Conservation (phyloP, 2,888 invertebrate species). For the Gisinianus flammeolus region DNA sequence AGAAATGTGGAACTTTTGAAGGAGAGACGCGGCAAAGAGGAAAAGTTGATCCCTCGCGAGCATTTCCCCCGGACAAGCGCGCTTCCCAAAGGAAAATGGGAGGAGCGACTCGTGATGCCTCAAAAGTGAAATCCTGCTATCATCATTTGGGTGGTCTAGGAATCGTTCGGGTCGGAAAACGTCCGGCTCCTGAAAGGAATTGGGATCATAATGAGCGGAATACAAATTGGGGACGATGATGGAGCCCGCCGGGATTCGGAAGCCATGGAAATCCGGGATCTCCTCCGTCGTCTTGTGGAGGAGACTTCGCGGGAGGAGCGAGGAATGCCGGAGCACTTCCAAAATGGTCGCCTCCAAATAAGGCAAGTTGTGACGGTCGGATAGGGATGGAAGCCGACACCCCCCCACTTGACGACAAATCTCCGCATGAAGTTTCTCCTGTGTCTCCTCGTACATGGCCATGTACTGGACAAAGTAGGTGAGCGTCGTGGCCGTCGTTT, state of each 20-base stretch:
- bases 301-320: constrained; percentile 45
- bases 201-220: constrained; percentile 42
- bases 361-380: constrained; percentile 40
- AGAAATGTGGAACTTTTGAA: constrained; percentile 42
- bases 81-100: constrained; percentile 45
- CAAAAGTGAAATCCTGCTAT: constrained; percentile 18
- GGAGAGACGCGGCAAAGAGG: constrained; percentile 33
- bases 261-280: constrained; percentile 42
- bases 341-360: constrained; percentile 48
- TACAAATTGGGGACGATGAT: constrained; percentile 47
- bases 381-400: constrained; percentile 38
- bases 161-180: constrained; percentile 51
- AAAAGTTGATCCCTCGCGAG: constrained; percentile 43
- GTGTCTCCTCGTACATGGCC: constrained; percentile 31
- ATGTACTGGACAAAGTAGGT: constrained; percentile 45
- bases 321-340: constrained; percentile 46
- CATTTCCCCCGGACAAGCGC: constrained; percentile 42
- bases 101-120: constrained; percentile 40
- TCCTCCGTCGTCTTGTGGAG: constrained; percentile 47
- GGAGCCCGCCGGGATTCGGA: constrained; percentile 48
- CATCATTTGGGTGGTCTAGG: constrained; percentile 26
- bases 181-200: constrained; percentile 47
- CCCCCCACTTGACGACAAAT: constrained; percentile 45
- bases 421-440: constrained; percentile 44
- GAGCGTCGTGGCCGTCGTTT: constrained; percentile 47